These are phyloP conservation scores for Pomacea canaliculata DNA, from an alignment of 2,888 invertebrate genomes.

Conservation along the genomic window DNA sequence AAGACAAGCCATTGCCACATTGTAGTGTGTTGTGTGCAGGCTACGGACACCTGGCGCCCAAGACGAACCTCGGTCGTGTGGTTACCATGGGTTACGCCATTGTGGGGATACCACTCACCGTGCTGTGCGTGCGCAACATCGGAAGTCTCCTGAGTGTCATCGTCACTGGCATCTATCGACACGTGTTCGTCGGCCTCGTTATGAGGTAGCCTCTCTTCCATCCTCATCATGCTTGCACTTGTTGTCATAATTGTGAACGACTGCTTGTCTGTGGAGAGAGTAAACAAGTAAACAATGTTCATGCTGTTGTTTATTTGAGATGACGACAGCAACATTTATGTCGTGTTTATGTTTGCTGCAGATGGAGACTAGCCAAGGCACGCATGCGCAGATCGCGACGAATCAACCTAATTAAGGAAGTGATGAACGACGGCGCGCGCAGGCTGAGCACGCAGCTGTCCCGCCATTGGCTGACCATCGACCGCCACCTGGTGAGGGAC, in stretches of 20 bases:
- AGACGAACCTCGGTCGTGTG: constrained; percentile 85
- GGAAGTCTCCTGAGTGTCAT: constrained; percentile 91
- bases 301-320: too few species aligned
- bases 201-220: constrained; percentile 11
- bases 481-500: constrained; percentile 16
- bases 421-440: constrained; percentile 27
- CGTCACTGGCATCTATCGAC: constrained; percentile 82
- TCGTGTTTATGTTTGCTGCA: neutral
- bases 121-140: constrained; percentile 93
- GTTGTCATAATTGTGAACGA: too few species aligned
- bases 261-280: too few species aligned
- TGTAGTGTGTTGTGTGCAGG: constrained; percentile 74
- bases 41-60: constrained; percentile 96
- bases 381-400: constrained; percentile 28
- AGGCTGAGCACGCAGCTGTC: constrained; percentile 25
- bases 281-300: too few species aligned
- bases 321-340: too few species aligned
- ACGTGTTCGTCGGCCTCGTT: constrained; percentile 25
- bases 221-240: too few species aligned
- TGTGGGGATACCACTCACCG: constrained; percentile 94
- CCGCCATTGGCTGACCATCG: constrained; percentile 22
- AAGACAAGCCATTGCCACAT: too few species aligned
- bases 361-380: constrained; percentile 24
- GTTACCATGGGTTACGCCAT: constrained; percentile 93
- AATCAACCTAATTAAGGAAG: constrained; percentile 23